Evolutionary conservation across 2,113 vertebrate species (phyloP).

Genomic region (Talpa occidentalis): DNA sequence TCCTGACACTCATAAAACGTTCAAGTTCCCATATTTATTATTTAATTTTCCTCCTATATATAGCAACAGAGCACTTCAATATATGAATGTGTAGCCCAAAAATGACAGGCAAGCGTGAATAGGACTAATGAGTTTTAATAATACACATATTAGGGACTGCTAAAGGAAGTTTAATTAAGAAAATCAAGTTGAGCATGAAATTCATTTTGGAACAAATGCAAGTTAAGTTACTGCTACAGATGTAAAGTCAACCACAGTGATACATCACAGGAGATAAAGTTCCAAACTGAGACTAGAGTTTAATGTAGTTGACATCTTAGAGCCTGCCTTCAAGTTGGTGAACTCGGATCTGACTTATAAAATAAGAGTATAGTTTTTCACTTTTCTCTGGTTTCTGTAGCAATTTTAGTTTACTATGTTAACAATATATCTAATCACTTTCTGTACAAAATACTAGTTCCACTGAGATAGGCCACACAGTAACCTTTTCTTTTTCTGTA

Average conservation of each 20-base stretch:
- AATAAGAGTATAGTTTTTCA: background rate
- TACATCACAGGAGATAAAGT: conserved; percentile 77
- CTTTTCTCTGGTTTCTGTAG: conserved; percentile 21
- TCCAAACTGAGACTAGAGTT: conserved; percentile 63
- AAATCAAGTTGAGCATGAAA: conserved; percentile 89
- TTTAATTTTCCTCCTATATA: conserved; percentile 85
- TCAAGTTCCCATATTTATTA: conserved; percentile 86
- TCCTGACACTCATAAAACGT: conserved; percentile 84
- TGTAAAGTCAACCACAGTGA: conserved; percentile 60
- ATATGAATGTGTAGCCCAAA: conserved; percentile 80
- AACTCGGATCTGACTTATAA: background rate
- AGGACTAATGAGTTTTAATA: conserved; percentile 88
- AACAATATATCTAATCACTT: background rate
- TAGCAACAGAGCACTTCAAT: conserved; percentile 75
- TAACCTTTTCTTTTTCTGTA: background rate
- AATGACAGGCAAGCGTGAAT: conserved; percentile 83
- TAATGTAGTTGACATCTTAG: conserved; percentile 53
- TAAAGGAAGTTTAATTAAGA: conserved; percentile 89
- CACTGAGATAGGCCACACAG: background rate
- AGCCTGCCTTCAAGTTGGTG: background rate
- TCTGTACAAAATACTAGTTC: background rate
- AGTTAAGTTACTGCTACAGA: conserved; percentile 81
- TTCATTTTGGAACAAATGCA: conserved; percentile 84
- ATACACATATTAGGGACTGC: conserved; percentile 82
- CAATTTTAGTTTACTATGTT: conserved; percentile 55